Evolutionary conservation across 2,113 vertebrate genomes (phyloP).

Genomic region (Cyprinodon variegatus): DNA sequence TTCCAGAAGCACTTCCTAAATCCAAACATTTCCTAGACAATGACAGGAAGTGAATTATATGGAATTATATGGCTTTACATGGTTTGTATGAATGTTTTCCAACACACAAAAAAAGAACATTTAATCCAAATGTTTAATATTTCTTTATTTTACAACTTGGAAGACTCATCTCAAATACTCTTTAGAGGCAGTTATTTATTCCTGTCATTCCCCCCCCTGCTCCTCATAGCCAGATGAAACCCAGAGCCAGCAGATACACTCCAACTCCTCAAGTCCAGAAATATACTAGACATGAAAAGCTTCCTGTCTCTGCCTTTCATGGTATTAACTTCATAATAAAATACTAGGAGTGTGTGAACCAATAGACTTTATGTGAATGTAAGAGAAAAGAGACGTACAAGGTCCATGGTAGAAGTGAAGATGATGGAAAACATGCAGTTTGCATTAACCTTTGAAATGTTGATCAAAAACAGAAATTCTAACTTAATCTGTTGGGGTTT

Average conservation of each 20-base stretch:
- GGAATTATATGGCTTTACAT: neutral
- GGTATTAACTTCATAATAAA: slow-evolving; percentile 23
- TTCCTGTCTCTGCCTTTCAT: slow-evolving; percentile 26
- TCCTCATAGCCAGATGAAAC: slow-evolving; percentile 8
- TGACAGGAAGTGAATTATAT: neutral
- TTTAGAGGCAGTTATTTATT: neutral
- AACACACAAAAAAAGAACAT: neutral
- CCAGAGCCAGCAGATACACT: slow-evolving; percentile 1
- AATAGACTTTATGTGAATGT: neutral
- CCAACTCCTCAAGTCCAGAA: slow-evolving; percentile 14
- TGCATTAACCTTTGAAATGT: slow-evolving; percentile 35
- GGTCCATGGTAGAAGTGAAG: neutral
- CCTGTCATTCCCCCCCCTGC: neutral
- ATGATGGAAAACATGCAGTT: slow-evolving; percentile 18
- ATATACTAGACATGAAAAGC: slow-evolving; percentile 33
- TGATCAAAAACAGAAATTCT: neutral
- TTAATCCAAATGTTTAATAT: neutral
- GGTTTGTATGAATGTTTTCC: neutral
- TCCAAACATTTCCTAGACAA: neutral
- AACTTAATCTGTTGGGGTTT: no score
- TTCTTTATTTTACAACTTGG: neutral
- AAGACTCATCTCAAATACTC: neutral
- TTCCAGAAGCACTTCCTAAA: neutral
- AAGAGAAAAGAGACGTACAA: no score
- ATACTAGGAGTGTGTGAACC: slow-evolving; percentile 39